Conservation (phyloP, 2,888 invertebrate genomes). For the Aleiodes testaceus region DNA sequence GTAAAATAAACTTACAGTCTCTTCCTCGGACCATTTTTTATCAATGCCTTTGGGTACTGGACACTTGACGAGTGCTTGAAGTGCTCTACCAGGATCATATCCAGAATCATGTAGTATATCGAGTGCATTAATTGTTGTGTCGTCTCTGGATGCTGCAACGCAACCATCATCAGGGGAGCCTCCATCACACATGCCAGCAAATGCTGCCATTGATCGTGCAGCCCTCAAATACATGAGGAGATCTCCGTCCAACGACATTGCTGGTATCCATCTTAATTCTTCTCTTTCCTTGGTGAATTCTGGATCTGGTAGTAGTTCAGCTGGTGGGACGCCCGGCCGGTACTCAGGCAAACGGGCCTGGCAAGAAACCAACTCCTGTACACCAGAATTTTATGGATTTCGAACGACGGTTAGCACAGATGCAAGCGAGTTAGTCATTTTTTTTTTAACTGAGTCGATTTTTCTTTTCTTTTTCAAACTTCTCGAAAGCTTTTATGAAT, state of each 20-base stretch:
- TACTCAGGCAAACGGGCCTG: constrained; percentile 80
- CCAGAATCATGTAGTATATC: constrained; percentile 96
- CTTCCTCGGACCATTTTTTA: constrained; percentile 98
- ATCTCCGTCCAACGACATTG: constrained; percentile 94
- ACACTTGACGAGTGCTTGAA: constrained; percentile 97
- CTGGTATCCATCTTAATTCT: constrained; percentile 95
- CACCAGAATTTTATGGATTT: constrained; percentile 47
- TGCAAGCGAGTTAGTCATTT: constrained; percentile 61
- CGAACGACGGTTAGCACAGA: constrained; percentile 67
- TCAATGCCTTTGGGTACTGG: constrained; percentile 97
- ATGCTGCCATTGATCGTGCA: constrained; percentile 98
- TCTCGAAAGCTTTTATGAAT: constrained; percentile 12
- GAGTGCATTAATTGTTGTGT: constrained; percentile 97
- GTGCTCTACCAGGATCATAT: constrained; percentile 96
- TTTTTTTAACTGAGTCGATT: constrained; percentile 35
- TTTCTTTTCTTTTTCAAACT: constrained; percentile 21
- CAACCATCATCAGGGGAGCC: constrained; percentile 98
- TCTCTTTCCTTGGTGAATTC: constrained; percentile 80
- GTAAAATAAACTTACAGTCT: constrained; percentile 77
- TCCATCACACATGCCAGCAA: constrained; percentile 99
- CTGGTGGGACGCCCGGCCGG: constrained; percentile 72
- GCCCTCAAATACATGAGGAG: constrained; percentile 98
- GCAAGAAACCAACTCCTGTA: constrained; percentile 72
- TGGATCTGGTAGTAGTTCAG: constrained; percentile 73
- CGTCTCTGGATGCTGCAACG: constrained; percentile 96